Evolutionary conservation across 2,797 vertebrate species (phyloP).

Genomic region (Glyptemys insculpta): DNA sequence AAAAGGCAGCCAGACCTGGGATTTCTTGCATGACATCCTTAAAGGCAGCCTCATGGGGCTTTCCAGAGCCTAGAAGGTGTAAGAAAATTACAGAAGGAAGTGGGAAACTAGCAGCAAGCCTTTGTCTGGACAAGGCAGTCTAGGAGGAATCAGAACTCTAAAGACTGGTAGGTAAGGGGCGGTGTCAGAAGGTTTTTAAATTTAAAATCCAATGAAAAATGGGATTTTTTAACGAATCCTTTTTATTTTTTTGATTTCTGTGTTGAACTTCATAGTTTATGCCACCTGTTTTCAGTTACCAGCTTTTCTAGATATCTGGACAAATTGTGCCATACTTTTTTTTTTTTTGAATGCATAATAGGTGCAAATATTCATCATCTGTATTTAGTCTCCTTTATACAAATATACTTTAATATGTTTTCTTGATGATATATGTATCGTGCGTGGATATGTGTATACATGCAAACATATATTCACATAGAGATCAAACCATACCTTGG

Average conservation of each 20-base stretch:
- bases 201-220: not conserved
- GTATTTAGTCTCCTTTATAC: not conserved
- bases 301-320: accelerated
- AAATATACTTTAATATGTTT: not conserved
- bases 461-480: not conserved
- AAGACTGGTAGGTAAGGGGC: not conserved
- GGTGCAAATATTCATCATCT: not conserved
- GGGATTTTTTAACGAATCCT: not conserved
- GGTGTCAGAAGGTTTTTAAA: not conserved
- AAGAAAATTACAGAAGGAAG: not conserved
- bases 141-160: not conserved
- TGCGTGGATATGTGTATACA: not conserved
- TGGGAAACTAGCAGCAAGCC: not conserved
- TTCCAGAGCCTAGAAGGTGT: not conserved
- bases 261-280: not conserved
- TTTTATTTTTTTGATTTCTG: not conserved
- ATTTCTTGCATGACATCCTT: not conserved
- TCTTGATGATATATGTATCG: not conserved
- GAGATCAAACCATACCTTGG: not conserved
- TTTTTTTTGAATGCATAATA: not conserved
- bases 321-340: not conserved
- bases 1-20: accelerated
- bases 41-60: not conserved
- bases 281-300: not conserved
- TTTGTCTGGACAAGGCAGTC: not conserved